Conservation (phyloP, 2,888 invertebrate species). For the Chironomus tentans region DNA sequence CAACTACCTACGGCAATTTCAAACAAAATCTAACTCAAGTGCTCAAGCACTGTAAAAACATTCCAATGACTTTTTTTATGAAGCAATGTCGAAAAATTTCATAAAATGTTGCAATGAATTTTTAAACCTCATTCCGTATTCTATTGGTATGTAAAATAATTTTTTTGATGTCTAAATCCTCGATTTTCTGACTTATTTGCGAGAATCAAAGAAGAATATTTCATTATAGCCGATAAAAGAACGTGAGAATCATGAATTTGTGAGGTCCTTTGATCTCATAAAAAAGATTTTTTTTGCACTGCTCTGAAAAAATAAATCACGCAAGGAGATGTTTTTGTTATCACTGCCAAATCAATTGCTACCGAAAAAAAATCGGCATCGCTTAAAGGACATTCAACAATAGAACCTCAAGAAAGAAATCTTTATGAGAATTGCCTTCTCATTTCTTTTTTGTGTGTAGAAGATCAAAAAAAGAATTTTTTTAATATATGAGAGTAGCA, state of each 20-base stretch:
- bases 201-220: no score
- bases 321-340: not conserved
- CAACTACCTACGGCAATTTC: no score
- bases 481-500: not conserved
- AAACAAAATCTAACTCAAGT: no score
- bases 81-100: no score
- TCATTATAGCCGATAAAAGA: not conserved
- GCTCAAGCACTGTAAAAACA: no score
- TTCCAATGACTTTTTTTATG: no score
- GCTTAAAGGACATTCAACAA: conserved; percentile 17
- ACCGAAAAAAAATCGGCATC: conserved; percentile 13
- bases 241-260: not conserved
- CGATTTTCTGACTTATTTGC: no score
- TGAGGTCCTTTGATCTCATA: not conserved
- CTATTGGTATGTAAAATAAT: no score
- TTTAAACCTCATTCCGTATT: no score
- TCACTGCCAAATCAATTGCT: conserved; percentile 11
- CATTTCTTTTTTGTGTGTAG: not conserved
- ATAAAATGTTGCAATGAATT: no score
- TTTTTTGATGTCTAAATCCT: no score
- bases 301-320: not conserved
- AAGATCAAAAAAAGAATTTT: not conserved
- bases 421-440: not conserved
- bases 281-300: not conserved
- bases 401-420: not conserved